Conservation (phyloP, 2,888 invertebrate species). For the Volucella inanis region DNA sequence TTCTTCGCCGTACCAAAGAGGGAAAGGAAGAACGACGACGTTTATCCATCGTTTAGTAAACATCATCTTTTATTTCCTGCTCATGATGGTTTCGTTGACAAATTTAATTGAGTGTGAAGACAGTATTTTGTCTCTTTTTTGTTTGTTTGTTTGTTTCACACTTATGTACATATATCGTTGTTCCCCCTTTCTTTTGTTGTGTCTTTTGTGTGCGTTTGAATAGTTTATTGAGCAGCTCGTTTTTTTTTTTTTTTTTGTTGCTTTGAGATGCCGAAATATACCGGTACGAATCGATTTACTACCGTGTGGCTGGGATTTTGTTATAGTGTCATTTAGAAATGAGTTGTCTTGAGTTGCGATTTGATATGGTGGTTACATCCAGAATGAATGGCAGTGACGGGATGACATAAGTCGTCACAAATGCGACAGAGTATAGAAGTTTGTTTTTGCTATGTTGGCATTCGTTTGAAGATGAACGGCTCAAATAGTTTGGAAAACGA, state of each 20-base stretch:
- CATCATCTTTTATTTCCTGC: conserved; percentile 40
- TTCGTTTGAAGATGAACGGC: too few species aligned
- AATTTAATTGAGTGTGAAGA: conserved; percentile 55
- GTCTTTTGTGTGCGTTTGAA: not conserved
- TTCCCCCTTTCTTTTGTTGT: conserved; percentile 19
- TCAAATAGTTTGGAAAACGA: too few species aligned
- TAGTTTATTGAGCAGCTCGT: not conserved
- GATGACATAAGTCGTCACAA: too few species aligned
- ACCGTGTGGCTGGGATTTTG: not conserved
- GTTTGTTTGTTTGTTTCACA: not conserved
- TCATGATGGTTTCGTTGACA: conserved; percentile 49
- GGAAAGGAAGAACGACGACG: conserved; percentile 1
- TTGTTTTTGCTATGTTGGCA: too few species aligned
- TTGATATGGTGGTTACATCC: too few species aligned
- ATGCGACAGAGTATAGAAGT: too few species aligned
- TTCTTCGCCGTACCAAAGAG: not conserved
- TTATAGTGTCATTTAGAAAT: not conserved
- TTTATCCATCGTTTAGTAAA: conserved; percentile 49
- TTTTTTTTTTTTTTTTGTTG: not conserved
- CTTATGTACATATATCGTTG: conserved; percentile 7
- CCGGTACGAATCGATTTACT: not conserved
- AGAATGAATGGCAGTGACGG: too few species aligned
- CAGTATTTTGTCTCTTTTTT: conserved; percentile 32
- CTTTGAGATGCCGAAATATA: not conserved
- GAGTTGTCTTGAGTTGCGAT: too few species aligned